Base-by-base conservation (phyloP, 2,797 vertebrate genomes). In the Catharus ustulatus region DNA sequence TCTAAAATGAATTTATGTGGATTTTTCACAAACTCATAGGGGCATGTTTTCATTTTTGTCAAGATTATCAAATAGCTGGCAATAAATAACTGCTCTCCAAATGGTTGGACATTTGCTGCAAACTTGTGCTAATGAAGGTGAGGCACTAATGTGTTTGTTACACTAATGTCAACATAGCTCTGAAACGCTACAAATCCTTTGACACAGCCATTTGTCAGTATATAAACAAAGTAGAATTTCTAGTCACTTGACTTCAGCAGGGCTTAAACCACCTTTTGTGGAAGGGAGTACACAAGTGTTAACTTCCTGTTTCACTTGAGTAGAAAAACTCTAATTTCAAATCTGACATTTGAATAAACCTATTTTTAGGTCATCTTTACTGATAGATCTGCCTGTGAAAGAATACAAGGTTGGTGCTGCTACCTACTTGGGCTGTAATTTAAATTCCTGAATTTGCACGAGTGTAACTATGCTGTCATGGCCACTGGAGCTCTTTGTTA, bases 61-160 rank as follows among this genome's bases (percentile, higher is more conserved):
- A 90, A 79, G 85, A 90, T 96, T 95, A 96, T 94, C 83, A 84
- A 94, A 91, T 90, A 94, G 85, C 91, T 95, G 91, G 94, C 85
- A 91, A 93, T 96, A 96, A 95, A 96, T 94, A 90, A 95, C 83
- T 72, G 57, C n/a, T 90, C 85, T 90, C 95, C 94, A 95, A 97
- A 95, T 96, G 96, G 95, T 11, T 96, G 76, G 89, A 94, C 95
- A 96, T 94, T 94, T 97, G 95, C 77, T 95, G 52, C 93, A 93
- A 19, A 64, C 59, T 84, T 74, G 59, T 94, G 95, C 77, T 96
- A 95, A 94, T 84, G 94, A 96, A 94, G 91, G 83, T 74, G 91
- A 90, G 89, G 91, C 57, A 71, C 87, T 91, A 63, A 93, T 89
- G 92, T 80, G 94, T 96, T 94, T 89, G 87, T 92, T 95, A 93